Evolutionary conservation across 2,797 vertebrate species (phyloP).

Genomic region (Bovichtus variegatus): DNA sequence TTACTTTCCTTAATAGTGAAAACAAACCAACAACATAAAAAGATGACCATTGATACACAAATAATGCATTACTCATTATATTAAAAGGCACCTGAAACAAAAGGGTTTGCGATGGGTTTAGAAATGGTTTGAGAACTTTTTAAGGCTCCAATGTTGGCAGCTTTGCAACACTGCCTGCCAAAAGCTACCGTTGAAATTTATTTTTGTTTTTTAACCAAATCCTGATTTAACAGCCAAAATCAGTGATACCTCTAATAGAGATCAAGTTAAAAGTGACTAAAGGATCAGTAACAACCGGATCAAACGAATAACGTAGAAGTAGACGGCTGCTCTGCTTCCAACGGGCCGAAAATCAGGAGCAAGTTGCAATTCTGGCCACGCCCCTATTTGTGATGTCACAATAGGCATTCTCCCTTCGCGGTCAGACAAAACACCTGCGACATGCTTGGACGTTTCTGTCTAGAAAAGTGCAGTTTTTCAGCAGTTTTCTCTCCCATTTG

Average conservation of each 20-base stretch:
- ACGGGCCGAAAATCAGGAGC: not conserved
- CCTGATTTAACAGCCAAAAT: slow-evolving; percentile 12
- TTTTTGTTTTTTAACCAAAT: slow-evolving; percentile 9
- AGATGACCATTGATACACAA: slow-evolving; percentile 81
- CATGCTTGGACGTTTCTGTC: not conserved
- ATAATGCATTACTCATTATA: slow-evolving; percentile 68
- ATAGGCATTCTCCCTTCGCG: not conserved
- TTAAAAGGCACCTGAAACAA: slow-evolving; percentile 79
- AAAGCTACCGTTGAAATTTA: not conserved
- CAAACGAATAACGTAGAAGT: not conserved
- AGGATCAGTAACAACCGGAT: not conserved
- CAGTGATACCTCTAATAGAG: not conserved
- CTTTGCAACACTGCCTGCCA: not conserved
- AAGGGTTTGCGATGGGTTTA: slow-evolving; percentile 76
- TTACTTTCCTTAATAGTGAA: slow-evolving; percentile 79
- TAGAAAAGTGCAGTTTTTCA: not conserved
- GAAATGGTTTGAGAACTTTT: slow-evolving; percentile 61
- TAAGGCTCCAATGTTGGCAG: slow-evolving; percentile 58
- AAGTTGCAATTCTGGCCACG: not conserved
- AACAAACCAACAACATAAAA: slow-evolving; percentile 79
- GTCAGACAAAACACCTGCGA: not conserved
- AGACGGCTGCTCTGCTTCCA: not conserved
- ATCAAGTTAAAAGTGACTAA: not conserved
- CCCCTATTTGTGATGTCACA: not conserved
- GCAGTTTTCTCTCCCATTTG: not conserved